These are phyloP conservation scores for Heptranchias perlo DNA, from an alignment of 2,113 vertebrate genomes.

Conservation along the genomic window DNA sequence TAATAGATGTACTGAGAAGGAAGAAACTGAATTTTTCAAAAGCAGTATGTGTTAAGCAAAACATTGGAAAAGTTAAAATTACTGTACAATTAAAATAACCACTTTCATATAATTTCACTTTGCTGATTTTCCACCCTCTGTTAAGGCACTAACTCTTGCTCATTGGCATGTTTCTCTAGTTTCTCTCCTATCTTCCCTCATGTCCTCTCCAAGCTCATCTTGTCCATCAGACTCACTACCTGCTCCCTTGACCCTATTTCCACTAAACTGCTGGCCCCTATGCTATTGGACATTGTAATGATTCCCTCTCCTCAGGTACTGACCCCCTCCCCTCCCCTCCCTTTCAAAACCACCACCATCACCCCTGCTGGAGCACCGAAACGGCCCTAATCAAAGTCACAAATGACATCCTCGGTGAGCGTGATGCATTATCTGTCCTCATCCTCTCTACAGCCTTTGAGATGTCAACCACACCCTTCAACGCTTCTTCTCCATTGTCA, in stretches of 20 bases:
- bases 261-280: not conserved
- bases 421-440: no score
- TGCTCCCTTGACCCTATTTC: no score
- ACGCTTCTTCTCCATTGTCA: no score
- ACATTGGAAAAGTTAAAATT: not conserved
- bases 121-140: not conserved
- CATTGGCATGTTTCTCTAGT: no score
- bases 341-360: no score
- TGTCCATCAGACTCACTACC: no score
- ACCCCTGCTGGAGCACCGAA: no score
- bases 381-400: no score
- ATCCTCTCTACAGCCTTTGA: no score
- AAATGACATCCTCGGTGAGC: no score
- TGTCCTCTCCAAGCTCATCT: no score
- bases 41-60: not conserved
- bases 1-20: not conserved
- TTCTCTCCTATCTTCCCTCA: not conserved
- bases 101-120: not conserved
- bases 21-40: not conserved
- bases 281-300: not conserved
- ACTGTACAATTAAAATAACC: not conserved
- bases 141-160: not conserved
- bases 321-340: not conserved
- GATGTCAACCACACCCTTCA: no score
- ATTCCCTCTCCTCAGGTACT: not conserved